Conservation (phyloP, 2,113 vertebrate species). For the Cyrtonyx montezumae region DNA sequence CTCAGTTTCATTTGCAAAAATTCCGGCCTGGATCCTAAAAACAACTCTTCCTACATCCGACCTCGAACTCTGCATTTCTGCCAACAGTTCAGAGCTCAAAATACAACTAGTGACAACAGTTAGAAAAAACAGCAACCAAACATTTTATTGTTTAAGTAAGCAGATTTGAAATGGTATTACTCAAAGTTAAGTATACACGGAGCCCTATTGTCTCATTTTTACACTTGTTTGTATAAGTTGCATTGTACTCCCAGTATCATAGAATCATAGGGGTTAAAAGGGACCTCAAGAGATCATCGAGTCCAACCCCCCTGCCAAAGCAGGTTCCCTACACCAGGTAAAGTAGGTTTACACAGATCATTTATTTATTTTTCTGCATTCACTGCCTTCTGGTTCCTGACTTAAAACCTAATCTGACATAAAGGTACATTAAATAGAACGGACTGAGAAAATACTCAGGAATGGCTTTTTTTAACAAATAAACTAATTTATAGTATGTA, state of each 20-base stretch:
- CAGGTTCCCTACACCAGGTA: too few species aligned
- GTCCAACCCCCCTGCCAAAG: too few species aligned
- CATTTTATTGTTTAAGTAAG: constrained; percentile 49
- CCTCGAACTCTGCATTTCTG: neutral
- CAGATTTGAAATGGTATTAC: neutral
- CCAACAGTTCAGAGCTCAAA: neutral
- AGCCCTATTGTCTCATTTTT: neutral
- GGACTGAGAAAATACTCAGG: constrained; percentile 42
- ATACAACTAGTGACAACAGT: neutral
- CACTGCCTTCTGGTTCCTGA: neutral
- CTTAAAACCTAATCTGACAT: neutral
- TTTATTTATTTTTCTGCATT: neutral
- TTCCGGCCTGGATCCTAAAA: neutral
- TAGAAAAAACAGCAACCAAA: neutral
- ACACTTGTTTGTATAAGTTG: neutral
- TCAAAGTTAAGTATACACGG: neutral
- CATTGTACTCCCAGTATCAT: neutral
- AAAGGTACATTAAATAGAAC: constrained; percentile 27
- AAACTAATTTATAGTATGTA: constrained; percentile 51
- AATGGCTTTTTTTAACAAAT: constrained; percentile 11
- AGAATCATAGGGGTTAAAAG: too few species aligned
- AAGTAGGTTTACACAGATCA: neutral
- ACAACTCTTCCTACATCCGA: neutral
- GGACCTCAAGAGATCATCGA: too few species aligned
- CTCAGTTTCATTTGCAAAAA: neutral